phyloP scores from a whole-genome alignment of 2,113 vertebrate species.

The Oncorhynchus gorbuscha region DNA sequence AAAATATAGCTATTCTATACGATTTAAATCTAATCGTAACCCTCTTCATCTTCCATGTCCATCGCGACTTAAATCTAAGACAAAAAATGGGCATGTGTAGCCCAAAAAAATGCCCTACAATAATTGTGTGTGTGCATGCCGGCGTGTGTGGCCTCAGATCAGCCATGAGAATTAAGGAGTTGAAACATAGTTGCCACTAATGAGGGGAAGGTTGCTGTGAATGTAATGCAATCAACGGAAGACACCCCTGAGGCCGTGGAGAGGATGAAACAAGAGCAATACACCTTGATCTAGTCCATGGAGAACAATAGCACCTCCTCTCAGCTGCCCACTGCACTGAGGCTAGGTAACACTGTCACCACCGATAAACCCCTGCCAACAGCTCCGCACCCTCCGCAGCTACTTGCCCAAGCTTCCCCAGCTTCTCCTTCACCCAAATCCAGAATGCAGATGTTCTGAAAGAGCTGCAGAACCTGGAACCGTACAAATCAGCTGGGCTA shows the following conservation, averaged over 20 bases:
- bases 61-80: not conserved
- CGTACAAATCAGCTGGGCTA: too few relatives aligned
- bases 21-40: not conserved
- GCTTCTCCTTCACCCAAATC: too few relatives aligned
- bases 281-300: constrained; percentile 57
- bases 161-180: constrained; percentile 79
- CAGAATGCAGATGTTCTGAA: too few relatives aligned
- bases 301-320: too few relatives aligned
- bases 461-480: too few relatives aligned
- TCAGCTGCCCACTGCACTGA: too few relatives aligned
- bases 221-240: constrained; percentile 85
- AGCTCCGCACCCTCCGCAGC: too few relatives aligned
- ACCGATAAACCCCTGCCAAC: too few relatives aligned
- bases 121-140: not conserved
- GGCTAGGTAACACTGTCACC: too few relatives aligned
- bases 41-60: not conserved
- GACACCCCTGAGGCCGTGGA: constrained; percentile 76
- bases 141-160: constrained; percentile 67
- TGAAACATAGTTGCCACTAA: constrained; percentile 86
- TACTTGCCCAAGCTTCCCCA: too few relatives aligned
- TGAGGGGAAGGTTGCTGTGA: constrained; percentile 81
- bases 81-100: not conserved
- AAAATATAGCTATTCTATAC: constrained; percentile 7
- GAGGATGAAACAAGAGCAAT: constrained; percentile 51
- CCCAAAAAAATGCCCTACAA: not conserved